Percentiles rank a stretch among this genome's conserved stretches.
phyloP scores from a whole-genome alignment of 2,888 invertebrate species.

The Hypselothyrea guttata region DNA sequence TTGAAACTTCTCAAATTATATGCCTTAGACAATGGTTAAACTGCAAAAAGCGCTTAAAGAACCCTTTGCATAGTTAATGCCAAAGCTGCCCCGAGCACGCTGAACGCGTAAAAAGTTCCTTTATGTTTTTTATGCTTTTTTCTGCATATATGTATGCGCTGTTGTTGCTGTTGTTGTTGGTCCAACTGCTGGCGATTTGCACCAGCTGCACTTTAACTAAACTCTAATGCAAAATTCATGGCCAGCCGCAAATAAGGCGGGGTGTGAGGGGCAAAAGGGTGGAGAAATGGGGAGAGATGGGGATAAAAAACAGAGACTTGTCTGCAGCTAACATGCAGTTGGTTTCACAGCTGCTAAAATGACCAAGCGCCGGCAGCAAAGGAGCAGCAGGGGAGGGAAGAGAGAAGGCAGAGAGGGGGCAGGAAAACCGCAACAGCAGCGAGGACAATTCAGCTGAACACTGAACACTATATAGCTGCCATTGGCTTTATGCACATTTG shows the following conservation, averaged over 20 bases:
- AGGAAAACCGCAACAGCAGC: slow-evolving; percentile 49
- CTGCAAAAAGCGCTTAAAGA: slow-evolving; percentile 20
- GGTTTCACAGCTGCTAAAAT: slow-evolving; percentile 43
- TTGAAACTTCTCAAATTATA: not conserved
- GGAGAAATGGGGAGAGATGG: not conserved
- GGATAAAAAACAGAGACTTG: slow-evolving; percentile 28
- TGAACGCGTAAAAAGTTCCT: slow-evolving; percentile 24
- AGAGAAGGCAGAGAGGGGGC: not conserved
- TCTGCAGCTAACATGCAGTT: slow-evolving; percentile 67
- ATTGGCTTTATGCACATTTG: slow-evolving; percentile 47
- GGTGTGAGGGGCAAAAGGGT: not conserved
- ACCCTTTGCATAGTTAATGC: slow-evolving; percentile 37
- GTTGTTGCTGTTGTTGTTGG: not conserved
- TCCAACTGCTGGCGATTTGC: slow-evolving; percentile 37
- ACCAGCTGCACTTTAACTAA: slow-evolving; percentile 77
- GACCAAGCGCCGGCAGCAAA: slow-evolving; percentile 42
- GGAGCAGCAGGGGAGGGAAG: not conserved
- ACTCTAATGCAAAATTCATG: slow-evolving; percentile 76
- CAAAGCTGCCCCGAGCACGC: slow-evolving; percentile 4
- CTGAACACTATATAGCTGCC: slow-evolving; percentile 23
- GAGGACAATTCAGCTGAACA: slow-evolving; percentile 19
- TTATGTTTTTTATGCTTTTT: slow-evolving; percentile 11
- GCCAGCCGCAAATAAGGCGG: slow-evolving; percentile 52
- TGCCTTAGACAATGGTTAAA: not conserved
- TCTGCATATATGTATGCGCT: not conserved